Evolutionary conservation across 2,113 vertebrate genomes (phyloP).

Genomic region (Bubo blakistoni): DNA sequence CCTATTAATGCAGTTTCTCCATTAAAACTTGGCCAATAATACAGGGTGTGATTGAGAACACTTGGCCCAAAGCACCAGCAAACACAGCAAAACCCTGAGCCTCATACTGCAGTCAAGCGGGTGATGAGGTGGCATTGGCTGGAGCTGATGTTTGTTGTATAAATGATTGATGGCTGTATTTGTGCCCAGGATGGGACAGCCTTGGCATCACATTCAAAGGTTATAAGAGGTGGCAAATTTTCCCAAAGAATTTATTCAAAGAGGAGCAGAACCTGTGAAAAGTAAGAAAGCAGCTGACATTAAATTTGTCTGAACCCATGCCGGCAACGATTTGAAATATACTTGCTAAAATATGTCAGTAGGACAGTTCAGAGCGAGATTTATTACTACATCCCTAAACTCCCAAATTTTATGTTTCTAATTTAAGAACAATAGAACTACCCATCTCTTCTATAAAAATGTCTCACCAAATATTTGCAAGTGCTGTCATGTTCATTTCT

Average conservation of each 20-base stretch:
- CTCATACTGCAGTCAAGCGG: neutral
- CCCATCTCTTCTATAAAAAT: neutral
- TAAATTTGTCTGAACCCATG: neutral
- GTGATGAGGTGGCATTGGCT: neutral
- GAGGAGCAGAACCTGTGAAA: neutral
- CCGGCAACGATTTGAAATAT: neutral
- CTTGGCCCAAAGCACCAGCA: neutral
- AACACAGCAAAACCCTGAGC: neutral
- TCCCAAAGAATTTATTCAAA: neutral
- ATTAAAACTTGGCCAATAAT: neutral
- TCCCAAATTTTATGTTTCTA: neutral
- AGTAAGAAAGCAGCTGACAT: neutral
- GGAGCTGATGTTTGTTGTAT: neutral
- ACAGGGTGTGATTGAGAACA: neutral
- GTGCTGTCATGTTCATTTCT: neutral
- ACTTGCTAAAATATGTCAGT: neutral
- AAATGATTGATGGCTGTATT: neutral
- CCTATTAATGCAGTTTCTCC: neutral
- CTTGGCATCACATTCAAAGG: slow-evolving; percentile 8
- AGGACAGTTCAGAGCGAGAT: neutral
- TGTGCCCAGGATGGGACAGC: neutral
- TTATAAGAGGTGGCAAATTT: neutral
- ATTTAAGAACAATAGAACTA: neutral
- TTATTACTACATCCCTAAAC: neutral
- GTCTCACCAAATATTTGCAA: neutral